Conservation (phyloP, 1,140 invertebrate species). For the Schmidtea mediterranea region DNA sequence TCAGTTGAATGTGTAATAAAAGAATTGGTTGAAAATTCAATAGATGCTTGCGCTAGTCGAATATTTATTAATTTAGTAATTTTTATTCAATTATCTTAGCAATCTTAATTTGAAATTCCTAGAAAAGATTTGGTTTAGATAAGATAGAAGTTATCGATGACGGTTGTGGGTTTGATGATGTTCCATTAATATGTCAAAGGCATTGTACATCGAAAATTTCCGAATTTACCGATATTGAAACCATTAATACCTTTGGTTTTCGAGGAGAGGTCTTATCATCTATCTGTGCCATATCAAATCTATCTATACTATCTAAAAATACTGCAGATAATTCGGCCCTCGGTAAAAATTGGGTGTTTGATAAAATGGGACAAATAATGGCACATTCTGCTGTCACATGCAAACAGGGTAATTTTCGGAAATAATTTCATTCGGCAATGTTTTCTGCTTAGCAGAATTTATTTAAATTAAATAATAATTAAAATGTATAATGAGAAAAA, state of each 20-base stretch:
- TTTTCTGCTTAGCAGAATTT: too few species aligned
- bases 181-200: background rate
- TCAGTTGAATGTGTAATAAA: background rate
- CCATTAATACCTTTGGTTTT: background rate
- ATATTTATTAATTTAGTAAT: background rate
- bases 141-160: background rate
- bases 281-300: background rate
- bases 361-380: too few species aligned
- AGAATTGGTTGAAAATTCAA: constrained; percentile 2
- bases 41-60: background rate
- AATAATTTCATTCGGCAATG: too few species aligned
- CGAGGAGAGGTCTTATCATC: constrained; percentile 1
- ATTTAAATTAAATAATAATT: too few species aligned
- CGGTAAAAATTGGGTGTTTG: too few species aligned
- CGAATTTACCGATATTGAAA: background rate
- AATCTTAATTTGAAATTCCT: too few species aligned
- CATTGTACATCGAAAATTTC: background rate
- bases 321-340: too few species aligned
- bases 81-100: background rate
- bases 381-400: too few species aligned
- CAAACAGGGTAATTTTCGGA: too few species aligned
- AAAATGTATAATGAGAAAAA: too few species aligned
- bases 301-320: too few species aligned
- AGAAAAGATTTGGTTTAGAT: background rate
- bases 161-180: background rate